Base-by-base conservation (phyloP, 2,888 invertebrate species). In the Hyalella azteca region DNA sequence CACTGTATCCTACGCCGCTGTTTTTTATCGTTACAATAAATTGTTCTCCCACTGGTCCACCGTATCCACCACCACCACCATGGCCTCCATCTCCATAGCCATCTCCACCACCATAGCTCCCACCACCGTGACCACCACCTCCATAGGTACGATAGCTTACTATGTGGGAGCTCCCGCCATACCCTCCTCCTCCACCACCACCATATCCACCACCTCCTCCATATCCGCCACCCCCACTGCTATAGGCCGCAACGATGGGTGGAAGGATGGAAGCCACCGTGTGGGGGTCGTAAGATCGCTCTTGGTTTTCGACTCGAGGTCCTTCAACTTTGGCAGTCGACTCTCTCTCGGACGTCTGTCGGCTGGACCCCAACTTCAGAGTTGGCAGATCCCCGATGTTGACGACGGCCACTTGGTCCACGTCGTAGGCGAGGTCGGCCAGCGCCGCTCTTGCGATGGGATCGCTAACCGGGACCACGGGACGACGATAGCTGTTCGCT, bases 31-130 rank as follows among this genome's bases (percentile, higher is more conserved):
- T 66, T 5, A 66, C 66, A 5, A 66, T 11, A 19, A 66, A 66
- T 36, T 66, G 66, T 36, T 66, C 66, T 66, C 19, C 36, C 3
- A 2, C 11, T 66, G 36, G 36, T 13, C 7, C 29, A 4, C 60
- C 60, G 60, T 60, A 60, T 36, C 60, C 60, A 36, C 60, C 60
- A 9, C 60, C 60, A 19, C 60, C 60, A 36, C 60, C 60, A 45
- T 15, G 11, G 15, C 45, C 45, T 9, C 15, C 9, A 45, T 15
- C 45, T 13, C 66, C 66, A 15, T 32, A 32, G 7, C 36, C 15
- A 29, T 26, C 7, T 4, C 60, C 22, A 15, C 32, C 60, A 36
- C 36, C 36, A 4, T 22, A 7, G 29, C 29, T 3, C 15, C 60
- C 66, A 22, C 66, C 13, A 5, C 13, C 66, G 26, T 66, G 32